Conservation (phyloP, 2,113 vertebrate species). For the Apodemus speciosus region DNA sequence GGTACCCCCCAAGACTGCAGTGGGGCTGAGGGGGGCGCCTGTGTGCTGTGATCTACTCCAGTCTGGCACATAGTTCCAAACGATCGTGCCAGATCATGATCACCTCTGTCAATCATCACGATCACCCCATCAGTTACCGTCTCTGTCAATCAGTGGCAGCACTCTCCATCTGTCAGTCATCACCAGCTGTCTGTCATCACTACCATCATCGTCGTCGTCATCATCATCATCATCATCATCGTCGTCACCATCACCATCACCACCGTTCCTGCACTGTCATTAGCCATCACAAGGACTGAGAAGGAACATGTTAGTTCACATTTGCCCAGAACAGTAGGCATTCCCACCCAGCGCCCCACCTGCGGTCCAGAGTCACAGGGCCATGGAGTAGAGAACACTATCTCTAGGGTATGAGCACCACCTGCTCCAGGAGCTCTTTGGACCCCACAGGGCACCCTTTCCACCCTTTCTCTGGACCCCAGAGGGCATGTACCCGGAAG, state of each 20-base stretch:
- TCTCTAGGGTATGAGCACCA: neutral
- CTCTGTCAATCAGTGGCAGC: neutral
- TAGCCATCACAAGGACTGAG: neutral
- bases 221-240: neutral
- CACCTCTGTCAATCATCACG: neutral
- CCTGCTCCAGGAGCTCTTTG: neutral
- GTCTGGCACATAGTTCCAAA: rapidly evolving
- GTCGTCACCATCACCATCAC: neutral
- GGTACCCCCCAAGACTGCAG: rapidly evolving
- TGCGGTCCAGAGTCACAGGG: no score
- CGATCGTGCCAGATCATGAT: rapidly evolving
- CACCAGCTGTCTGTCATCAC: neutral
- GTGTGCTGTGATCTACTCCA: rapidly evolving
- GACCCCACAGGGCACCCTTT: neutral
- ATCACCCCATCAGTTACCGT: neutral
- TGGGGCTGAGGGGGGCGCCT: rapidly evolving
- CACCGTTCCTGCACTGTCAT: neutral
- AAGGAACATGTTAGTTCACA: rapidly evolving
- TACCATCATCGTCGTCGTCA: no score
- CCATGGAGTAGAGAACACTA: neutral
- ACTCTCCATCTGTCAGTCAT: neutral
- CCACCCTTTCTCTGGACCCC: no score
- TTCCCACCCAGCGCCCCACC: neutral
- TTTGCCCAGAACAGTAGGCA: rapidly evolving
- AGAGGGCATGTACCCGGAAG: no score